A percentile compares a stretch with the other conserved stretches of the same genome.
Conservation (phyloP, 2,113 vertebrate species). For the Sakesphorus luctuosus region DNA sequence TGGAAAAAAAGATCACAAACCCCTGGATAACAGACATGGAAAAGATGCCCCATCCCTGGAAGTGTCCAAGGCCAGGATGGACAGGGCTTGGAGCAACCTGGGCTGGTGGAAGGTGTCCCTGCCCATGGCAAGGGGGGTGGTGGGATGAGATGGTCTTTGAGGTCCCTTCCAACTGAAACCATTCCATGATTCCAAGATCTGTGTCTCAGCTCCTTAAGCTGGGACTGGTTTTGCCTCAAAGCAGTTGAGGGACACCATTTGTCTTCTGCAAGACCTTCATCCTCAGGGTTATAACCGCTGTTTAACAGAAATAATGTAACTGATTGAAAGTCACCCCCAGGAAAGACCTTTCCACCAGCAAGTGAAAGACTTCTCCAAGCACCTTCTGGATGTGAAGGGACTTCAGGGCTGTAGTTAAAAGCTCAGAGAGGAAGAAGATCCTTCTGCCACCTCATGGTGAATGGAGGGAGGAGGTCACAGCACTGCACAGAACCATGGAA, state of each 20-base stretch:
- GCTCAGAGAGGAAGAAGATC: not conserved
- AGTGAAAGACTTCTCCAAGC: not conserved
- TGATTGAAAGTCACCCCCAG: not conserved
- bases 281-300: not conserved
- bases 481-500: rapidly evolving
- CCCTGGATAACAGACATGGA: not conserved
- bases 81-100: not conserved
- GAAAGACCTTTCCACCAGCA: not conserved
- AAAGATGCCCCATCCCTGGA: not conserved
- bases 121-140: not conserved
- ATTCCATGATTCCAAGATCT: not conserved
- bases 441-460: conserved; percentile 54
- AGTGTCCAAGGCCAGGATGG: not conserved
- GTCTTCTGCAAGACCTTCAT: not conserved
- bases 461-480: not conserved
- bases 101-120: not conserved
- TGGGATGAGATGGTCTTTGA: not conserved
- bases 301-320: not conserved
- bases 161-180: not conserved
- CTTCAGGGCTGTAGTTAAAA: not conserved
- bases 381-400: not conserved
- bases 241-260: not conserved
- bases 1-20: not conserved
- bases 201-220: not conserved
- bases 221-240: not conserved